A percentile compares a stretch with the other conserved stretches of the same genome.
Conservation (phyloP, 1,140 invertebrate genomes). For the Aphis craccivora region DNA sequence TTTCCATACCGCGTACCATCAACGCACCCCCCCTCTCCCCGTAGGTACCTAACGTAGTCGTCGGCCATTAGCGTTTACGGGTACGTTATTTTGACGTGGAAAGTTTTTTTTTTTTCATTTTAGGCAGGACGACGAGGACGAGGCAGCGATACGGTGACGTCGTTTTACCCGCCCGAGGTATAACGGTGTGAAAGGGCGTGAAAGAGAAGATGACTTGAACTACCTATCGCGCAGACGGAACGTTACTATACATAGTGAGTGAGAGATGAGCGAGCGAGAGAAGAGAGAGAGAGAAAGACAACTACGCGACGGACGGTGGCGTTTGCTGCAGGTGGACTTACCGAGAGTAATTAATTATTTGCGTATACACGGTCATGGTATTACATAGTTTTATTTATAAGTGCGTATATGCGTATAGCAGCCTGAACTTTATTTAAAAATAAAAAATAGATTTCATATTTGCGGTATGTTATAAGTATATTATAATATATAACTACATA, state of each 20-base stretch:
- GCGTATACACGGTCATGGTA: not conserved
- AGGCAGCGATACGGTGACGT: not conserved
- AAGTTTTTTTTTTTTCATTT: not conserved
- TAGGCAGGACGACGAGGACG: not conserved
- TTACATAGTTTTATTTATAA: not conserved
- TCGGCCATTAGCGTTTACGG: not conserved
- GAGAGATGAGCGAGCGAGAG: no score
- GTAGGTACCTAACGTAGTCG: no score
- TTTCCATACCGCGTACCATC: not conserved
- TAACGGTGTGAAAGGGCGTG: not conserved
- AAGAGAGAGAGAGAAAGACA: not conserved
- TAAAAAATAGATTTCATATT: not conserved
- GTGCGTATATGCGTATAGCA: not conserved
- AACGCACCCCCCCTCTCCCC: not conserved
- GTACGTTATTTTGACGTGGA: not conserved
- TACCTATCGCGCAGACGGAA: not conserved
- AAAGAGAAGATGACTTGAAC: not conserved
- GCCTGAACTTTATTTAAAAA: not conserved
- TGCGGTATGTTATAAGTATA: not conserved
- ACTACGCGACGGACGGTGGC: not conserved
- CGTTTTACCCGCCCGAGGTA: no score
- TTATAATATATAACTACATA: not conserved
- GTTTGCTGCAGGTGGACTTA: not conserved
- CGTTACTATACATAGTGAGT: no score
- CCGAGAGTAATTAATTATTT: constrained; percentile 5